These are phyloP conservation scores for Macrochelys suwanniensis DNA, from an alignment of 2,797 vertebrate genomes.

Conservation along the genomic window DNA sequence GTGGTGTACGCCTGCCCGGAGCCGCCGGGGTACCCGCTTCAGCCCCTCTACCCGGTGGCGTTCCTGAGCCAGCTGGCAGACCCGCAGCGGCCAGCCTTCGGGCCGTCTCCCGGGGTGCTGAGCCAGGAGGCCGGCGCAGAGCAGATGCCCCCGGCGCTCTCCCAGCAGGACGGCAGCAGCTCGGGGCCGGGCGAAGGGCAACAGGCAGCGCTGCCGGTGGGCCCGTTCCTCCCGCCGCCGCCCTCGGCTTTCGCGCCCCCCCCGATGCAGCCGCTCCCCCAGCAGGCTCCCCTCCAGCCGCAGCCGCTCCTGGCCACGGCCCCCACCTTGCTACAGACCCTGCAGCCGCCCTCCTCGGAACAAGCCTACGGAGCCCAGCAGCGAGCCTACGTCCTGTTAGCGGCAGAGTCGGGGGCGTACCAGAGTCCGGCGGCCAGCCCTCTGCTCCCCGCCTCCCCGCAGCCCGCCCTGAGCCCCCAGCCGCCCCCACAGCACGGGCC, in stretches of 20 bases:
- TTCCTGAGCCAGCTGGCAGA: neutral
- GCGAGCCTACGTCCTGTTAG: neutral
- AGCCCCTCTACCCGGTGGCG: neutral
- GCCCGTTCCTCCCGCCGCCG: slow-evolving; percentile 13
- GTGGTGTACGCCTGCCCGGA: slow-evolving; percentile 51
- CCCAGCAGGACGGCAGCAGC: slow-evolving; percentile 5
- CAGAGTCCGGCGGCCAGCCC: neutral
- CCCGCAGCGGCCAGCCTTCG: slow-evolving; percentile 23
- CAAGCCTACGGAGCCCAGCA: neutral
- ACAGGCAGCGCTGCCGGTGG: neutral
- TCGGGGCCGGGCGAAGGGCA: neutral
- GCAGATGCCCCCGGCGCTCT: neutral
- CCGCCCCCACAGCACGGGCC: neutral
- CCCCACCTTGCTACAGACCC: neutral
- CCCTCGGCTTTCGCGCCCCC: neutral
- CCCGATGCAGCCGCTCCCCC: slow-evolving; percentile 24
- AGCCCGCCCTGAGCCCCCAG: neutral
- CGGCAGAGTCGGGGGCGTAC: neutral
- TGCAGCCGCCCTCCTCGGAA: neutral
- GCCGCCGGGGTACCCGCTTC: neutral
- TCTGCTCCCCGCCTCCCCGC: neutral
- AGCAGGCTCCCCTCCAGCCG: neutral
- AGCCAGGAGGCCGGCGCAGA: slow-evolving; percentile 7
- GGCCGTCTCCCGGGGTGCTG: slow-evolving; percentile 3
- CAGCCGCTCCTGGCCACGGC: neutral